A percentile compares a stretch with the other conserved stretches of the same genome.
Conservation (phyloP, 2,113 vertebrate genomes). For the Scomber japonicus region DNA sequence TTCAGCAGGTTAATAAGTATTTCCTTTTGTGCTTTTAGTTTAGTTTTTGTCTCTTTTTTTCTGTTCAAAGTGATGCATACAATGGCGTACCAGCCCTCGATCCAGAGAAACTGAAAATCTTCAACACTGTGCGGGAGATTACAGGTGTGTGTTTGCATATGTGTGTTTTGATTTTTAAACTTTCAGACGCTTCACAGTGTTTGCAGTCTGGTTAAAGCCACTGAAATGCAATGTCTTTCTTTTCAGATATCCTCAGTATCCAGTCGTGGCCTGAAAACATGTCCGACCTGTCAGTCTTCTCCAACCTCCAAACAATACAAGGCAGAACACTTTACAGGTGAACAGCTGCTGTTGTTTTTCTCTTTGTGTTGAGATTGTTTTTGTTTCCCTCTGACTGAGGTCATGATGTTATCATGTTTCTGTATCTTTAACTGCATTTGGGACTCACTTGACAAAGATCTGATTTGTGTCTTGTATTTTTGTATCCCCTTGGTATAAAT, state of each 20-base stretch:
- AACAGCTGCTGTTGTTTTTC: constrained; percentile 45
- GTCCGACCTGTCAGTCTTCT: constrained; percentile 95
- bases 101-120: constrained; percentile 93
- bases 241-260: constrained; percentile 91
- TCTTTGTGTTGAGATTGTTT: constrained; percentile 13
- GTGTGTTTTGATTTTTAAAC: constrained; percentile 1
- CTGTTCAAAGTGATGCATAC: constrained; percentile 83
- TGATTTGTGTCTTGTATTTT: constrained; percentile 50
- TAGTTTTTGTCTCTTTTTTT: neutral
- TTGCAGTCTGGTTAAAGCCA: neutral
- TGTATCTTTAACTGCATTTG: neutral
- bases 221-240: constrained; percentile 19
- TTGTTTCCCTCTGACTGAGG: neutral
- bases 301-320: constrained; percentile 92
- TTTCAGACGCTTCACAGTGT: neutral
- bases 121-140: constrained; percentile 92
- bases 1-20: neutral
- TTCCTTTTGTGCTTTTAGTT: neutral
- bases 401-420: constrained; percentile 9
- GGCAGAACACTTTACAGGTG: constrained; percentile 92
- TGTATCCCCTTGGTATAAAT: constrained; percentile 12
- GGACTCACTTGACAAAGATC: neutral
- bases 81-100: constrained; percentile 86
- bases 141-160: constrained; percentile 81
- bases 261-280: constrained; percentile 94